Conservation (phyloP, 1,140 invertebrate species). For the Zaprionus vittiger region DNA sequence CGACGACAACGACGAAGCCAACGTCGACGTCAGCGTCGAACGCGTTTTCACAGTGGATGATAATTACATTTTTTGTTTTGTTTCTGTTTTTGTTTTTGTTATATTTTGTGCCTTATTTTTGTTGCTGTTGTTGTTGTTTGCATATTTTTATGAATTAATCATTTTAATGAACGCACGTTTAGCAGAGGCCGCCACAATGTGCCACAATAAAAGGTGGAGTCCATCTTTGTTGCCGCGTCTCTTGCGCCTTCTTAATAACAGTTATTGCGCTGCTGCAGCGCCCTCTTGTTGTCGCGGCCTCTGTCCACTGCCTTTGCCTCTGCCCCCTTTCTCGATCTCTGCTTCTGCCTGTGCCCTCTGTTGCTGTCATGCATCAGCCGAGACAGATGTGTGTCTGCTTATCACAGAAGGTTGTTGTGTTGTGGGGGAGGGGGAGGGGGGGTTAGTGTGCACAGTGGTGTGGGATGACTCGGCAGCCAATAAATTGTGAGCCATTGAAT, state of each 20-base stretch:
- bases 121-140: slow-evolving; percentile 20
- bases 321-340: too few relatives aligned
- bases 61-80: slow-evolving; percentile 63
- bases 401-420: slow-evolving; percentile 23
- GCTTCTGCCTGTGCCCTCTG: neutral
- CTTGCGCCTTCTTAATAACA: slow-evolving; percentile 63
- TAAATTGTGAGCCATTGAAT: slow-evolving; percentile 5
- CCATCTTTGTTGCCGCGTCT: slow-evolving; percentile 37
- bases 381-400: slow-evolving; percentile 68
- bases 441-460: neutral
- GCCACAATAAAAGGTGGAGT: slow-evolving; percentile 45
- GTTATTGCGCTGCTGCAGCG: slow-evolving; percentile 63
- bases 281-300: slow-evolving; percentile 26
- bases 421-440: too few relatives aligned
- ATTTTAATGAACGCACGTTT: slow-evolving; percentile 72
- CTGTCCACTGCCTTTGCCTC: neutral
- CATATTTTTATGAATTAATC: slow-evolving; percentile 66
- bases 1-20: slow-evolving; percentile 16
- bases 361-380: slow-evolving; percentile 65
- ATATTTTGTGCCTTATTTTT: slow-evolving; percentile 8
- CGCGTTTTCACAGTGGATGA: slow-evolving; percentile 68
- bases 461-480: neutral
- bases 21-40: slow-evolving; percentile 17
- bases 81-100: slow-evolving; percentile 15
- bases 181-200: slow-evolving; percentile 32